Evolutionary conservation across 2,113 vertebrate genomes (phyloP), one percentile per base, ranked within the genome.

Genomic region (Condylura cristata): DNA sequence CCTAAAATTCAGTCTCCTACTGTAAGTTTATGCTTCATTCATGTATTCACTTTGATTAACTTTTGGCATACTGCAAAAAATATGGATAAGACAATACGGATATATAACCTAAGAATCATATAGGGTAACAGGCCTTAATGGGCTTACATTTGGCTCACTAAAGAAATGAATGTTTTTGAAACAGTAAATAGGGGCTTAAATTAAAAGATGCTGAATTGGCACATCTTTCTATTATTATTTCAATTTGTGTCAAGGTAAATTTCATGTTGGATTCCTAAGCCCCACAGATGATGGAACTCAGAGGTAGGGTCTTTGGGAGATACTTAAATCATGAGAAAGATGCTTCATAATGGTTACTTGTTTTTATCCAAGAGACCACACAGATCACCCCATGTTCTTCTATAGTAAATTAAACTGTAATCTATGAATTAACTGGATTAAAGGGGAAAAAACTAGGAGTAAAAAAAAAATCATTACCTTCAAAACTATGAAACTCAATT

Each of bases 41-140:
- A 95, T 61, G 5, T 58, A 75, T 5, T 85, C 24, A 84, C 79
- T 48, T 61, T 82, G 48, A 66, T 82, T 87, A 53, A 3, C 28
- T 83, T 81, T 63, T 63, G 34, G 46, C 32, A 61, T 48, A 84
- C 51, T 70, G 71, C 3, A 89, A 95, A 90, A 75, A 89, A 95
- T 88, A 75, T 34, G 17, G 30, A 22, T 28, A 68, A 85, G 70
- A 79, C 7, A 79, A 20, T 39, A 91, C 46, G 46, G 5, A 90
- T 90, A 13, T 8, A 85, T 81, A 71, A 24, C 37, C 37, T 26
- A 39, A 68, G 34, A 39, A 8, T 18, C 66, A 37, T 37, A 37
- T 22, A 24, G 20, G 37, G 41, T 39, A 70, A 39, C 22, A 41
- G 68, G 39, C 41, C 20, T 70, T 70, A 17, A 34, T 26, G 11